Evolutionary conservation across 1,140 invertebrate species (phyloP), one percentile per base, ranked within the genome.

Genomic region (Drosophila miranda): DNA sequence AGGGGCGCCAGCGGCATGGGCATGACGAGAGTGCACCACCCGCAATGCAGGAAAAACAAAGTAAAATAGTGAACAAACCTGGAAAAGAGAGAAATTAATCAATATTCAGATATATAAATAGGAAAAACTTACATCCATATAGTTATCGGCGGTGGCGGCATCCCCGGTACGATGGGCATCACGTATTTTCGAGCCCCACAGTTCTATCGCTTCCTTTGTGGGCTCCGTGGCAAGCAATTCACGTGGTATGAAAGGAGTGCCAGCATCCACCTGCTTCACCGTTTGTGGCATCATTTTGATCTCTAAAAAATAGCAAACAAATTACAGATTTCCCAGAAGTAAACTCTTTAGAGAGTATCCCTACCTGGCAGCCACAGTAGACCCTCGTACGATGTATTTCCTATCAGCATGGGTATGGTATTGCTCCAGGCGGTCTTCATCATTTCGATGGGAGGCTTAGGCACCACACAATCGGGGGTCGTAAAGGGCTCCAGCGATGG

Each of bases 401-500:
- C 91, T 14, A 92, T 88, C 43, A 92, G 66, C 61, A 92, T 70
- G 16, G 91, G 91, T 41, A 92, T 91, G 9, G 91, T 77, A 52
- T 91, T 90, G 48, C 91, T 82, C 84, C 90, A 90, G 9, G 91
- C 87, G 5, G 76, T 84, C 57, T 73, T 81, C 71, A 90, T 75
- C 75, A 92, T 74, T 51, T 86, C 81, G 1, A 79, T 72, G 1
- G 91, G 89, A n/a, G 75, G 58, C 62, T 91, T 86, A 8, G 81
- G 67, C 21, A 92, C 45, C 16, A 92, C 87, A 49, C 88, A 90
- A 9, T 89, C 73, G 0, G 78, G 60, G 11, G 84, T 80, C 3
- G 43, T 23, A 44, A 77, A 90, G 5, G 89, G 91, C 52, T 92
- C 92, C 13, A 91, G 51, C 2, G 89, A 72, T n/a, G 91, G 91